These are phyloP conservation scores for Cyprinus carpio DNA, from an alignment of 2,113 vertebrate genomes.

Conservation along the genomic window DNA sequence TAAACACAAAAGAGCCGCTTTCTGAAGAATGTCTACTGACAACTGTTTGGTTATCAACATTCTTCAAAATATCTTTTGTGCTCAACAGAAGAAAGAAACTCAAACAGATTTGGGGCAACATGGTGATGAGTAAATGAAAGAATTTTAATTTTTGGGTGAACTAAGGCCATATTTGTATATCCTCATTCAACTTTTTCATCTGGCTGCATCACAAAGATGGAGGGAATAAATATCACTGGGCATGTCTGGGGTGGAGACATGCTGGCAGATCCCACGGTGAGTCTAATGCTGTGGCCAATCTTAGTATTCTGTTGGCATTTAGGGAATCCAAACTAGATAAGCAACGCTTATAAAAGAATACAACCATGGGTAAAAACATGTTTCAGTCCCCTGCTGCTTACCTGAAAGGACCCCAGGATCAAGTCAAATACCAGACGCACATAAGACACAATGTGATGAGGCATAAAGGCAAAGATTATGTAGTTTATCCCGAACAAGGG, in stretches of 20 bases:
- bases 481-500: conserved; percentile 96
- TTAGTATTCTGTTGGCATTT: conserved; percentile 44
- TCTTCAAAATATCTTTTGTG: no score
- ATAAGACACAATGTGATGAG: conserved; percentile 77
- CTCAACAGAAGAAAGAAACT: no score
- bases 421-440: conserved; percentile 91
- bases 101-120: no score
- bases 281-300: conserved; percentile 29
- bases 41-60: no score
- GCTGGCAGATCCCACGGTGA: conserved; percentile 23
- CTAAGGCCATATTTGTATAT: conserved; percentile 19
- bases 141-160: no score
- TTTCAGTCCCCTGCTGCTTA: conserved; percentile 58
- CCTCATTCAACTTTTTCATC: neutral
- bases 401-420: conserved; percentile 94
- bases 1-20: no score
- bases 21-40: no score
- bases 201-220: conserved; percentile 32
- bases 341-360: conserved; percentile 15
- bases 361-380: neutral
- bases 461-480: conserved; percentile 91
- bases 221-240: conserved; percentile 21
- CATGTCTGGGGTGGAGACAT: neutral
- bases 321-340: conserved; percentile 27
- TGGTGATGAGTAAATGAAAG: no score